Evolutionary conservation across 2,797 vertebrate genomes (phyloP).

Genomic region (Tangara arthus): DNA sequence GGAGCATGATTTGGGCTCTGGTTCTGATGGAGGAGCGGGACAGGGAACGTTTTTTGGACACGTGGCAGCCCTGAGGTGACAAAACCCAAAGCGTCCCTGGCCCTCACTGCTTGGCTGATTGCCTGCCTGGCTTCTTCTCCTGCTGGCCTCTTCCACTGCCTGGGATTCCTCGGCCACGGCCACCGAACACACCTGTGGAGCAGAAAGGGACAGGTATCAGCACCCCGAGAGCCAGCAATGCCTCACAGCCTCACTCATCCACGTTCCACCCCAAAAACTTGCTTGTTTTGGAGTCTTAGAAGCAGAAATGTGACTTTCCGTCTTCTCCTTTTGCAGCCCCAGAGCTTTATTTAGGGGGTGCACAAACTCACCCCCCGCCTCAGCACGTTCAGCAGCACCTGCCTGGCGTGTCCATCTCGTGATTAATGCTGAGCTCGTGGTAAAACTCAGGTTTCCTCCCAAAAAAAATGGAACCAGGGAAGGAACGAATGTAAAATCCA

Average conservation of each 20-base stretch:
- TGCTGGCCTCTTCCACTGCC: slow-evolving; percentile 85
- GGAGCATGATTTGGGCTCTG: neutral
- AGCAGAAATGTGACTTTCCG: rapidly evolving
- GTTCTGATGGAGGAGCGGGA: neutral
- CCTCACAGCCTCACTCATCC: rapidly evolving
- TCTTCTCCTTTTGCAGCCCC: neutral
- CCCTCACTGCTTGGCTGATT: slow-evolving; percentile 86
- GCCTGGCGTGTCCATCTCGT: rapidly evolving
- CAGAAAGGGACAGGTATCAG: neutral
- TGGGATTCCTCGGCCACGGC: slow-evolving; percentile 82
- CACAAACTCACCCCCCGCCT: rapidly evolving
- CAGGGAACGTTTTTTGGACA: neutral
- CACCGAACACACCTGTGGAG: slow-evolving; percentile 82
- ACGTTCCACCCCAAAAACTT: rapidly evolving
- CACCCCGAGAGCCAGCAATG: rapidly evolving
- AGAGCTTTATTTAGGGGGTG: neutral
- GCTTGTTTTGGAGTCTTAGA: rapidly evolving
- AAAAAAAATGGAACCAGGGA: neutral
- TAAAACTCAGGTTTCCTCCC: rapidly evolving
- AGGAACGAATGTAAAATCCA: neutral
- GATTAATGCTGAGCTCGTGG: rapidly evolving
- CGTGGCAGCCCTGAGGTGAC: slow-evolving; percentile 16
- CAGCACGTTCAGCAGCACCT: neutral
- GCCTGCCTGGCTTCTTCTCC: slow-evolving; percentile 90
- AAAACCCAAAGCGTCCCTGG: neutral